Conservation (phyloP, 1,140 invertebrate genomes). For the Gryllus bimaculatus region DNA sequence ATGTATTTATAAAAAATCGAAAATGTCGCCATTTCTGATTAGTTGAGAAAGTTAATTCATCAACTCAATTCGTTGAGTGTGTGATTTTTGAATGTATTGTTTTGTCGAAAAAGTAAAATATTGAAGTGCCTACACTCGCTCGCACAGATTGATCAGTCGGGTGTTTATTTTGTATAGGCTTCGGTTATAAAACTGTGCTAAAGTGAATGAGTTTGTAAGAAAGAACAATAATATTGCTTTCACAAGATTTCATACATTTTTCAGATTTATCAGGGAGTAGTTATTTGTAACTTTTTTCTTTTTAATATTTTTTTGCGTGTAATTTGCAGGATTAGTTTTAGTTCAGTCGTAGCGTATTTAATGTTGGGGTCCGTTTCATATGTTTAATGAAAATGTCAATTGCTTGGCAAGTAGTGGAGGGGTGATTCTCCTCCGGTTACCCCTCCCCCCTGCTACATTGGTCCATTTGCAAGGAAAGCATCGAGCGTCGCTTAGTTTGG, state of each 20-base stretch:
- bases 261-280: neutral
- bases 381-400: neutral
- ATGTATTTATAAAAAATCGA: neutral
- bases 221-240: too few species aligned
- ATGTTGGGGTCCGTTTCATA: too few species aligned
- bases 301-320: neutral
- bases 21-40: neutral
- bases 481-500: conserved; percentile 7
- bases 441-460: too few species aligned
- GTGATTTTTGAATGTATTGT: neutral
- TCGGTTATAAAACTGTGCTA: conserved; percentile 18
- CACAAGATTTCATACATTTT: neutral
- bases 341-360: too few species aligned
- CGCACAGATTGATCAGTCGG: conserved; percentile 18
- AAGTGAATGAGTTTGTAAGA: neutral
- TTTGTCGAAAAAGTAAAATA: neutral
- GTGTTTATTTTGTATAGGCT: neutral
- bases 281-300: neutral
- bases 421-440: neutral
- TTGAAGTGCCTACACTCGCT: neutral
- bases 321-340: neutral
- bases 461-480: conserved; percentile 13
- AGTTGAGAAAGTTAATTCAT: neutral
- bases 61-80: neutral
- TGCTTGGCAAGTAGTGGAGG: neutral